Conservation (phyloP, 2,113 vertebrate species). For the Ancistrus triradiatus region DNA sequence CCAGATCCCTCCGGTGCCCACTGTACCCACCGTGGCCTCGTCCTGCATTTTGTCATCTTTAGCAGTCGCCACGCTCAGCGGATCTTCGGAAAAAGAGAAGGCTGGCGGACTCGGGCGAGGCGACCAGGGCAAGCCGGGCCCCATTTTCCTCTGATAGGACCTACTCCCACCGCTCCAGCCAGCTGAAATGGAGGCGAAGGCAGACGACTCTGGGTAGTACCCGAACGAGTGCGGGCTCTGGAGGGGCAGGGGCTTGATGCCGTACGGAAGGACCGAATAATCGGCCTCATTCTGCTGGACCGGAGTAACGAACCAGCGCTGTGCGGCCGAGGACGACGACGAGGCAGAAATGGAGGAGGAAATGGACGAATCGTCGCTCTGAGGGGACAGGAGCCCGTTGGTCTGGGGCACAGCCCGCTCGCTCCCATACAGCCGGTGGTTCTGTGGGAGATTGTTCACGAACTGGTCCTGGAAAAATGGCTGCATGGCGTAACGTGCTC, state of each 20-base stretch:
- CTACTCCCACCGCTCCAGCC: constrained; percentile 84
- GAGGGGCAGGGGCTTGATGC: constrained; percentile 93
- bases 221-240: constrained; percentile 91
- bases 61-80: constrained; percentile 58
- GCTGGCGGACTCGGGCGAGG: constrained; percentile 86
- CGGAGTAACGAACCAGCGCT: constrained; percentile 93
- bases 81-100: constrained; percentile 88
- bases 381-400: constrained; percentile 89
- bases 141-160: constrained; percentile 93
- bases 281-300: constrained; percentile 93
- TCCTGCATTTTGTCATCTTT: constrained; percentile 97
- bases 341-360: constrained; percentile 70
- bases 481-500: constrained; percentile 91
- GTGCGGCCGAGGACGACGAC: constrained; percentile 53
- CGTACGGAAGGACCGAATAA: constrained; percentile 88
- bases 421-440: constrained; percentile 89
- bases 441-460: constrained; percentile 94
- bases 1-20: constrained; percentile 74
- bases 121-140: constrained; percentile 86
- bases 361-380: constrained; percentile 79
- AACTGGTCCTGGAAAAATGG: constrained; percentile 99
- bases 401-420: constrained; percentile 94
- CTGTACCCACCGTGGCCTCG: constrained; percentile 58
- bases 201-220: constrained; percentile 89
- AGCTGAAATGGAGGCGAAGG: constrained; percentile 89